Evolutionary conservation across 2,888 invertebrate species (phyloP).

Genomic region (Volucella inflata): DNA sequence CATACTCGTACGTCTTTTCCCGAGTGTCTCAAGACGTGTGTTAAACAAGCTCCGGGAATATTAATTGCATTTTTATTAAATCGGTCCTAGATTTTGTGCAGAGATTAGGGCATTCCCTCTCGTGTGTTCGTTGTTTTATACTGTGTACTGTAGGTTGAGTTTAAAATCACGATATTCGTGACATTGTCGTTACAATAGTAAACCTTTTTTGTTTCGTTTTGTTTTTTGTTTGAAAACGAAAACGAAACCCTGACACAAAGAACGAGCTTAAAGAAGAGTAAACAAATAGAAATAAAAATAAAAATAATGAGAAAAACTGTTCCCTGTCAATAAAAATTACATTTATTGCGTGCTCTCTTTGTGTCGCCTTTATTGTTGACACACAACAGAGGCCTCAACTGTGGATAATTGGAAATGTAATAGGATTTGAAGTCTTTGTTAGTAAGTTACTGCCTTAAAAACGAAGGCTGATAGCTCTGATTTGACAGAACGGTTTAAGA

Average conservation of each 20-base stretch:
- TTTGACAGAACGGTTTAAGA: no score
- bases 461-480: no score
- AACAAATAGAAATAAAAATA: neutral
- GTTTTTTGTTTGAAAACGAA: conserved; percentile 12
- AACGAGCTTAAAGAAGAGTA: conserved; percentile 20
- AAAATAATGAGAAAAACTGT: no score
- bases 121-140: neutral
- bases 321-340: conserved; percentile 57
- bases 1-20: conserved; percentile 1
- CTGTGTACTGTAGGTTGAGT: conserved; percentile 20
- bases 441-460: no score
- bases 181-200: conserved; percentile 63
- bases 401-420: neutral
- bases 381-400: conserved; percentile 17
- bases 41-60: conserved; percentile 63
- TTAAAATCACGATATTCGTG: conserved; percentile 71
- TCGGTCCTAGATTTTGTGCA: conserved; percentile 68
- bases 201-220: conserved; percentile 6
- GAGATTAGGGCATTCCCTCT: conserved; percentile 67
- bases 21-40: conserved; percentile 13
- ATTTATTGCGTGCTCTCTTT: conserved; percentile 46
- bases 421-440: no score
- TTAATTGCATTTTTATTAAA: conserved; percentile 74
- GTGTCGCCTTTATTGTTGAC: neutral
- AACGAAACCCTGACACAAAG: conserved; percentile 31